A percentile compares a stretch with the other conserved stretches of the same genome.
Evolutionary conservation across 53 echinoderm and acorn worm species (phyloP).

Genomic region (Hippasteria phrygiana): DNA sequence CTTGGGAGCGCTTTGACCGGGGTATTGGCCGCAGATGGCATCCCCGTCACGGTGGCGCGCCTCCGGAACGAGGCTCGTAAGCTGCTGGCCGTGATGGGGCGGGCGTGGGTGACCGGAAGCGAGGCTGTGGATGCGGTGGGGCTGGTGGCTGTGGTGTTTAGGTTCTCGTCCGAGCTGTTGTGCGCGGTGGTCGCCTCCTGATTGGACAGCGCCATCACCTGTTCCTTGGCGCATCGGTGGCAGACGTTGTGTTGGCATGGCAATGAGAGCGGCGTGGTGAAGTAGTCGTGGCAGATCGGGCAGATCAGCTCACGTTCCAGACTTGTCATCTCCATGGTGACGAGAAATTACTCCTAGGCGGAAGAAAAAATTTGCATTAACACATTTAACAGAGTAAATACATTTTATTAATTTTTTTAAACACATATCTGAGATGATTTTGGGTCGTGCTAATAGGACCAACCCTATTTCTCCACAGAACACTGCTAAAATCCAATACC

Average conservation of each 20-base stretch:
- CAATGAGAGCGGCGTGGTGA: conserved; percentile 88
- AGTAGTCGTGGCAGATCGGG: conserved; percentile 93
- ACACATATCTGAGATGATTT: too few relatives aligned
- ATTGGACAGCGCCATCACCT: conserved; percentile 42
- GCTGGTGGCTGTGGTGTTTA: conserved; percentile 2
- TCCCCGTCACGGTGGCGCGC: conserved; percentile 70
- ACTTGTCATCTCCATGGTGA: conserved; percentile 82
- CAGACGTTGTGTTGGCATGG: conserved; percentile 99
- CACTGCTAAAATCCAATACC: too few relatives aligned
- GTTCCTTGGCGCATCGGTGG: conserved; percentile 89
- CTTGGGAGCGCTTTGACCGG: conserved; percentile 15
- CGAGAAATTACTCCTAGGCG: neutral
- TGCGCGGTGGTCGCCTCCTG: neutral
- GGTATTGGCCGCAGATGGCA: neutral
- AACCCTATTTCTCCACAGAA: too few relatives aligned
- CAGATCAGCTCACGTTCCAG: conserved; percentile 95
- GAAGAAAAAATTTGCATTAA: neutral
- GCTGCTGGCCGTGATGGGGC: conserved; percentile 40
- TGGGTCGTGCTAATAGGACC: too few relatives aligned
- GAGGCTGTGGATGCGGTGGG: conserved; percentile 66
- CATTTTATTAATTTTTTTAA: too few relatives aligned
- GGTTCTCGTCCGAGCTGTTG: conserved; percentile 31
- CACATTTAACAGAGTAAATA: too few relatives aligned
- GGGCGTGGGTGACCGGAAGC: conserved; percentile 57
- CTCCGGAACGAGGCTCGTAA: conserved; percentile 67